These are phyloP conservation scores for Ascaphus truei DNA, from an alignment of 2,113 vertebrate species.

Conservation along the genomic window DNA sequence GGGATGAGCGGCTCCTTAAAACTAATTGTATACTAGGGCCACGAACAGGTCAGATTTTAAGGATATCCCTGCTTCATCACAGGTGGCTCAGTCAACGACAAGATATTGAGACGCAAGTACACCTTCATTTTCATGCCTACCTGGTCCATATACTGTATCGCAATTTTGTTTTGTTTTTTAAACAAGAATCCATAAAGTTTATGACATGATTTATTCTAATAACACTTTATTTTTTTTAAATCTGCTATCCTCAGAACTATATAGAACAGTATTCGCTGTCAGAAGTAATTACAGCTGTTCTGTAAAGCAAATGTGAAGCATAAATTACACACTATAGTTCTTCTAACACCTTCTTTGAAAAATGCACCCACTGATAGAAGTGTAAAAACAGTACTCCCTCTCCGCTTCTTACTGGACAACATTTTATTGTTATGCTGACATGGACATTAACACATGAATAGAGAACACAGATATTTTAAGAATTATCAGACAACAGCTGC, in stretches of 20 bases:
- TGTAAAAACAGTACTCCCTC: slow-evolving; percentile 8
- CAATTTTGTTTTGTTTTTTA: no score
- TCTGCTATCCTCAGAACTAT: background rate
- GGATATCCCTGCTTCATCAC: no score
- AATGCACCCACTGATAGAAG: background rate
- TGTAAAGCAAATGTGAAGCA: background rate
- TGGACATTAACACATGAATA: background rate
- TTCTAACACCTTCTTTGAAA: background rate
- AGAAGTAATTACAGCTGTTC: background rate
- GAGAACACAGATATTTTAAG: background rate
- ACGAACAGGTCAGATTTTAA: no score
- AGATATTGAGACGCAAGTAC: no score
- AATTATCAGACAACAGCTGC: background rate
- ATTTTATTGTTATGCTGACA: background rate
- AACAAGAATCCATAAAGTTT: no score
- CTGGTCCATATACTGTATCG: no score
- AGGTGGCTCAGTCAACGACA: no score
- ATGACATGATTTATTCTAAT: background rate
- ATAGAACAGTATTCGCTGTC: background rate
- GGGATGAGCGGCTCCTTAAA: no score
- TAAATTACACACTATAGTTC: slow-evolving; percentile 11
- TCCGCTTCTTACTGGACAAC: no score
- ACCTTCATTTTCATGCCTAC: no score
- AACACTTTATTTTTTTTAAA: background rate
- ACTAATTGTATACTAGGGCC: no score